Percentiles rank a stretch among this genome's conserved stretches.
Evolutionary conservation across 2,797 vertebrate species (phyloP).

Genomic region (Moxostoma hubbsi): DNA sequence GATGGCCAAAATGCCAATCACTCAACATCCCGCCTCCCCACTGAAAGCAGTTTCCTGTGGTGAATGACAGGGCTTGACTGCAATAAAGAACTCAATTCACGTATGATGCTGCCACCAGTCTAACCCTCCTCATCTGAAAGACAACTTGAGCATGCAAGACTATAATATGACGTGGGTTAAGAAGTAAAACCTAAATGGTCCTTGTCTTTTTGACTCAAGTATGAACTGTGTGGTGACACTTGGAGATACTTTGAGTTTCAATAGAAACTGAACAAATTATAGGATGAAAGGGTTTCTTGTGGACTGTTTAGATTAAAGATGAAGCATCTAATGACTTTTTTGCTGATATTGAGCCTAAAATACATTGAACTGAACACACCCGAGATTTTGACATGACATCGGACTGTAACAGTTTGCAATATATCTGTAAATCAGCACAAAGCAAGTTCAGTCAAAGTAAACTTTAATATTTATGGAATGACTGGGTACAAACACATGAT

Average conservation of each 20-base stretch:
- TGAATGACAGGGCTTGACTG: constrained; percentile 51
- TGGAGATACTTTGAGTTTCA: neutral
- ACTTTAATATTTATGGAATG: neutral
- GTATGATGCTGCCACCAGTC: neutral
- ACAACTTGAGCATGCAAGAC: neutral
- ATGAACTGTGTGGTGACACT: neutral
- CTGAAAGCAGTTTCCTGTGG: constrained; percentile 56
- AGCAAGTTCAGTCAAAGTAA: neutral
- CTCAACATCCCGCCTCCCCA: constrained; percentile 56
- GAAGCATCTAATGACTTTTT: no score
- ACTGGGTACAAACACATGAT: neutral
- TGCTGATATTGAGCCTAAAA: no score
- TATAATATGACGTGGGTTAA: neutral
- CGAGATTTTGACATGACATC: neutral
- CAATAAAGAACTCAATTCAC: constrained; percentile 49
- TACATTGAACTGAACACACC: neutral
- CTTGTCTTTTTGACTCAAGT: no score
- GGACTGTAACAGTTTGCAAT: neutral
- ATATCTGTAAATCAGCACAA: neutral
- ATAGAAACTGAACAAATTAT: neutral
- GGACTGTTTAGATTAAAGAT: neutral
- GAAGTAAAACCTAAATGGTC: neutral
- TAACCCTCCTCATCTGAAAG: constrained; percentile 7
- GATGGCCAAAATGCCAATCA: constrained; percentile 54
- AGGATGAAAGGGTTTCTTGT: neutral